Base-by-base conservation (phyloP, 2,797 vertebrate genomes). In the Spheniscus humboldti region DNA sequence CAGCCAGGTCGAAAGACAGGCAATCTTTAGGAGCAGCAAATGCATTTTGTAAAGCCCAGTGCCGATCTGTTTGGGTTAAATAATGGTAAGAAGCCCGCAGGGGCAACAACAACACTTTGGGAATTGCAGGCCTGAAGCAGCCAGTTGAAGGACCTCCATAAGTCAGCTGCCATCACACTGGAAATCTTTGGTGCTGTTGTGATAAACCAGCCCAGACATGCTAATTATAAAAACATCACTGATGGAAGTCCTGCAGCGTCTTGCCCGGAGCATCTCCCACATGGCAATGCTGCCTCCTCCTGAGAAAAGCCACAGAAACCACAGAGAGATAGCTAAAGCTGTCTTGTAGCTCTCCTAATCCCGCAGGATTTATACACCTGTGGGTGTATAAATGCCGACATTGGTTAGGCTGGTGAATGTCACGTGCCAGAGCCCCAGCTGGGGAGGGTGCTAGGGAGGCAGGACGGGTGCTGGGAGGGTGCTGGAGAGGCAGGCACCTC, bases 21-120 rank as follows among this genome's bases (percentile, higher is more conserved):
- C 84, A 88, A 95, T 48, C 76, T 84, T 75, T 18, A 90, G 62
- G 59, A 94, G 92, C 79, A 88, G 73, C 33, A 62, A 90, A 86
- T 43, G 39, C 24, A 48, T 91, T 86, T 94, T 68, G 76, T 50
- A 64, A 91, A 94, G 90, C 67, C 69, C 20, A 3, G 43, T 86
- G 79, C 22, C 2, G 6, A 78, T 67, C 72, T 37, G 13, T 63
- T 73, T 71, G 84, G 24, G 56, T 90, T 95, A 84, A 95, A 76
- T 55, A 94, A 78, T 2, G 8, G 50, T 43, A 72, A 68, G 68
- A 90, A 72, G 43, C 53, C 45, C 57, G 27, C 47, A 55, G 39
- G 31, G 45, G 37, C 39, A 66, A 72, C 50, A 31, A 2, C 30
- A 64, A 24, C 7, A 3, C 53, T 71, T 74, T 33, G 74, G 66